A percentile compares a stretch with the other conserved stretches of the same genome.
phyloP scores from a whole-genome alignment of 2,797 vertebrate genomes.

The Holocentrus rufus region DNA sequence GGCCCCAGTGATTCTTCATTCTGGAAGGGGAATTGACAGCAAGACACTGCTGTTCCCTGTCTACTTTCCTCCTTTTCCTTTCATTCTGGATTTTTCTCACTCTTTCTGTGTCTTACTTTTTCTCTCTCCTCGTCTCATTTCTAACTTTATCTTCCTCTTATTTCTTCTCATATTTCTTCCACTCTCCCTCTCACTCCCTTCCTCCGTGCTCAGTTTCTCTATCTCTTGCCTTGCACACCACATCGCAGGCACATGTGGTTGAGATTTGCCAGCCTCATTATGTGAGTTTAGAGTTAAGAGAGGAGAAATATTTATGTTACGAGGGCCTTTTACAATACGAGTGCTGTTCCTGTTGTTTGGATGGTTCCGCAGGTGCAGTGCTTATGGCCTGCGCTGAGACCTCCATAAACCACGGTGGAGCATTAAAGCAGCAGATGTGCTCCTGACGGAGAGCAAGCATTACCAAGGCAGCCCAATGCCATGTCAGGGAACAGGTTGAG shows the following conservation, averaged over 20 bases:
- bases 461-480: slow-evolving; percentile 50
- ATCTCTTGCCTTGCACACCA: slow-evolving; percentile 32
- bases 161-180: background rate
- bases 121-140: background rate
- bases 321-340: slow-evolving; percentile 88
- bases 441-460: slow-evolving; percentile 62
- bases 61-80: background rate
- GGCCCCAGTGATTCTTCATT: slow-evolving; percentile 63
- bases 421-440: slow-evolving; percentile 86
- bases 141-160: background rate
- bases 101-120: slow-evolving; percentile 18
- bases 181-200: background rate
- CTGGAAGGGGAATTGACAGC: slow-evolving; percentile 55
- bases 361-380: slow-evolving; percentile 87
- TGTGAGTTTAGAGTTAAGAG: slow-evolving; percentile 81
- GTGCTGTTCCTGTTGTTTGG: slow-evolving; percentile 88
- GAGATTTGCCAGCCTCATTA: slow-evolving; percentile 84
- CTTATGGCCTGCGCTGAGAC: slow-evolving; percentile 87
- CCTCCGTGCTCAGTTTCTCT: slow-evolving; percentile 5
- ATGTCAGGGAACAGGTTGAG: slow-evolving; percentile 53
- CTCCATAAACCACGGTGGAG: slow-evolving; percentile 84
- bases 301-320: slow-evolving; percentile 87
- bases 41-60: slow-evolving; percentile 21
- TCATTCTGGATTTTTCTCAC: background rate
- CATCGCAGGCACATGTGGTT: slow-evolving; percentile 83